Base-by-base conservation (phyloP, 92 coral and sea anemone genomes). In the Phenganax stokvisi region DNA sequence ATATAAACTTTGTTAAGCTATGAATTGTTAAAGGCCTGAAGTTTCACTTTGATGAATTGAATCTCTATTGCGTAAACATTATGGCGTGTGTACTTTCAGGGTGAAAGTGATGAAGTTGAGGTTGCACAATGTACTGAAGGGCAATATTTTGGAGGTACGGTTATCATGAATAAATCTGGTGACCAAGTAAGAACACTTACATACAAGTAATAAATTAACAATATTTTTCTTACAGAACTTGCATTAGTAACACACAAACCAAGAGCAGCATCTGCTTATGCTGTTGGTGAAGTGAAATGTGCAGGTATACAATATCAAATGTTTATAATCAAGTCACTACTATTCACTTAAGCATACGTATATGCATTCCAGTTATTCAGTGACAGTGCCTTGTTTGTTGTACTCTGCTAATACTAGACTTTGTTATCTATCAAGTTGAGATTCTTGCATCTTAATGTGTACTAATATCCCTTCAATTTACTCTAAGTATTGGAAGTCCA, bases 211-310 rank as follows among this genome's bases (percentile, higher is more conserved):
- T 9, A 3, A 30, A 57, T 51, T 29, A 28, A 37, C 47, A 37
- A 37, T 37, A 37, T 37, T 77, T 62, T 31, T 54, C 8, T 79
- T 79, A 65, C 83, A 79, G 98, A 94, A 83, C 88, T 94, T 57
- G 98, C 98, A 7, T 88, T 94, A 31, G 90, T 94, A 74, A 94
- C 98, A 9, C 98, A 94, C 63, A 94, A 94, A 53, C 91, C 91
- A 61, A 86, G 98, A 60, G 98, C 98, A 7, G 98, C 98, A 15
- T 94, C 98, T n/a, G 98, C 86, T 56, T 94, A 92, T 63, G 91
- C 98, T 58, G 90, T 81, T 54, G 98, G 97, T 37, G 89, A 87
- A 59, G 89, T 89, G 52, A 61, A 83, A 29, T 92, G 97, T 90
- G 98, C 98, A 89, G 92, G 98, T 93, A 83, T 37, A 1, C 47